Evolutionary conservation across 2,797 vertebrate genomes (phyloP).

Genomic region (Salmo trutta): DNA sequence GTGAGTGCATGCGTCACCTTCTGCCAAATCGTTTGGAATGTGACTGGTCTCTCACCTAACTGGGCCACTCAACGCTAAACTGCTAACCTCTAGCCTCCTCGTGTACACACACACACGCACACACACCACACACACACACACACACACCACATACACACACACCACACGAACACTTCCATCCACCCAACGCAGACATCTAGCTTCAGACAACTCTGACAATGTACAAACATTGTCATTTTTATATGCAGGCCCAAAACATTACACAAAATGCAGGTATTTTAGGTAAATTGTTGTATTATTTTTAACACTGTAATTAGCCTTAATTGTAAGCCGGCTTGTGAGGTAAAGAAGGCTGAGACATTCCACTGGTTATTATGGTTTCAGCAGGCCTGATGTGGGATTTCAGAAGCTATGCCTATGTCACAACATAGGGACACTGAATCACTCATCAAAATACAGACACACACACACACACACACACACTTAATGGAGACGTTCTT

Average conservation of each 20-base stretch:
- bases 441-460: constrained; percentile 72
- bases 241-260: constrained; percentile 69
- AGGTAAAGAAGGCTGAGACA: constrained; percentile 84
- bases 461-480: constrained; percentile 7
- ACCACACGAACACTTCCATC: neutral
- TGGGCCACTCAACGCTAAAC: no score
- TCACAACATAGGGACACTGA: constrained; percentile 57
- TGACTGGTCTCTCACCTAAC: no score
- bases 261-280: constrained; percentile 62
- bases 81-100: neutral
- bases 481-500: constrained; percentile 70
- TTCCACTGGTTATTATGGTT: constrained; percentile 83
- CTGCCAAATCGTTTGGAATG: no score
- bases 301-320: constrained; percentile 84
- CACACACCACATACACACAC: no score
- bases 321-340: constrained; percentile 83
- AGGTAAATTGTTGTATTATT: constrained; percentile 82
- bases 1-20: no score
- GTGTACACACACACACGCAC: constrained; percentile 11
- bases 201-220: constrained; percentile 56
- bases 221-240: constrained; percentile 77
- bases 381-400: constrained; percentile 79
- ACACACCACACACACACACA: constrained; percentile 7
- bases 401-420: constrained; percentile 77
- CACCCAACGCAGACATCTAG: neutral